Base-by-base conservation (phyloP, 2,797 vertebrate species). In the Gobio occitaniae region DNA sequence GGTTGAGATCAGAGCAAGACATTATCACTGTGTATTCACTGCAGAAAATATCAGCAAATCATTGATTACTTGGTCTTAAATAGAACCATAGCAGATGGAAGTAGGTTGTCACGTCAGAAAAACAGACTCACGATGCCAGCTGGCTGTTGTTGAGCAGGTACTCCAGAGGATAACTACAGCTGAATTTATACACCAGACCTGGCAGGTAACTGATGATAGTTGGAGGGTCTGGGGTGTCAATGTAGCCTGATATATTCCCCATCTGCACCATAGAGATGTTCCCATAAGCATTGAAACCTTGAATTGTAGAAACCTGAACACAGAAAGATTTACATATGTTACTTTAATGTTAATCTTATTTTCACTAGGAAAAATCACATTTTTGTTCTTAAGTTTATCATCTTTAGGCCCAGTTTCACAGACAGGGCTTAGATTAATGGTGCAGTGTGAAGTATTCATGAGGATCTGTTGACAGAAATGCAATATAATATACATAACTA, bases 101-200 rank as follows among this genome's bases (percentile, higher is more conserved):
- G 63, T 17, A 21, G n/a, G 52, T 16, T 61, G n/a, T 84, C 4
- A 47, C 17, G 1, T 44, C 32, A 71, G 75, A 50, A 21, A 69
- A 29, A n/a, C 17, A 66, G 56, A 87, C 88, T 82, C 84, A 89
- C 82, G 87, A 84, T 85, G 98, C 97, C 69, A 99, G 96, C 89
- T 99, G 98, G 9, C 98, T 98, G 87, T 98, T 99, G 94, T 99
- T 99, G 91, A 99, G 97, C 95, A 99, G 93, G 90, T 99, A 99
- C 92, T 99, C 97, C 93, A 99, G 92, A 3, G 98, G 98, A 88
- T 99, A 99, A 92, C 97, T 98, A 92, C 98, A 99, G 93, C 98
- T 99, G 95, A 99, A 99, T 94, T 99, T 98, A 90, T 99, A 99
- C 89, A 98, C 93, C 92, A 99, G 95, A 29, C 98, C 97, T 56